Evolutionary conservation across 1,140 invertebrate genomes (phyloP), one percentile per base, ranked within the genome.

Genomic region (Drosophila lacteicornis): DNA sequence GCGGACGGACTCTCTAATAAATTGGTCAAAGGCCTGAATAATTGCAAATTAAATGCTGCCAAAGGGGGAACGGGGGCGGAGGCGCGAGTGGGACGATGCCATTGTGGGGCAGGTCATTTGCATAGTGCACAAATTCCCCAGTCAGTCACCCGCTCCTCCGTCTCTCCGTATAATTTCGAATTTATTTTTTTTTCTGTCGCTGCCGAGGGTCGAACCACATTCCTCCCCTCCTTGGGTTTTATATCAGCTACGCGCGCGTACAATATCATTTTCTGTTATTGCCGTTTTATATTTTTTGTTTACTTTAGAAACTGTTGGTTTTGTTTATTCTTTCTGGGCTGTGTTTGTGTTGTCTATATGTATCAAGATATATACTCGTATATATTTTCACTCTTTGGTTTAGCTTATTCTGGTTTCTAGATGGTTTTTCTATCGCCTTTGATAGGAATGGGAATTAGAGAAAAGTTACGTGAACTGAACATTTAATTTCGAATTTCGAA

Each of bases 21-120:
- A 80, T 73, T 85, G 81, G 82, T 77, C 81, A 84, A 85, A 85
- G 81, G 82, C 82, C 82, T 84, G 59, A 84, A 84, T 85, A 84
- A 85, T 84, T 84, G 82, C 81, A 67, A 80, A 69, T 83, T 69
- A 80, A 80, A 60, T 76, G 71, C 66, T 66, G 75, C 51, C 43
- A 19, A 15, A 47, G 25, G 47, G 56, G 36, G 50, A n/a, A 6
- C 2, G n/a, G 12, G 4, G 42, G 53, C 25, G n/a, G 27, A 33
- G 40, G 40, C n/a, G 25, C 17, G 30, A 51, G 59, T 40, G 62
- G 30, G 22, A 55, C 30, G 59, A 51, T 50, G 66, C 66, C 49
- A 51, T 58, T 73, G 69, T 73, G 69, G 67, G 69, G 67, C 67
- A 73, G 69, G 69, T 73, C 69, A 56, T 59, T 68, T 69, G 67